phyloP scores from a whole-genome alignment of 2,888 invertebrate species.

The Drosophila cognata region DNA sequence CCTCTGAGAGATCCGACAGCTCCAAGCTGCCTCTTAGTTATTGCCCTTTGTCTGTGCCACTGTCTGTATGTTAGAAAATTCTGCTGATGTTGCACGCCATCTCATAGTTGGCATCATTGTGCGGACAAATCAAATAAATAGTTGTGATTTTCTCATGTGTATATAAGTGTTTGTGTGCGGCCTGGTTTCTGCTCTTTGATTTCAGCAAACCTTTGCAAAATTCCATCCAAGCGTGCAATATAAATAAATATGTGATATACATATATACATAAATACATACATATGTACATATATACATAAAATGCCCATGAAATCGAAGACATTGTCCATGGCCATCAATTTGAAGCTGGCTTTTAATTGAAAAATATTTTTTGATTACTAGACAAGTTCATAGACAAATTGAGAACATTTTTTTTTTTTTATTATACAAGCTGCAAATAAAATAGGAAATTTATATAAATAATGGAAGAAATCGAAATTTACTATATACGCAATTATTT shows the following conservation, averaged over 20 bases:
- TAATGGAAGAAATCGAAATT: background rate
- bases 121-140: slow-evolving; percentile 77
- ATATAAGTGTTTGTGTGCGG: slow-evolving; percentile 30
- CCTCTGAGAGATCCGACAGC: slow-evolving; percentile 19
- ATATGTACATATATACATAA: slow-evolving; percentile 22
- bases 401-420: slow-evolving; percentile 4
- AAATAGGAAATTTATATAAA: background rate
- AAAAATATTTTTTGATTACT: slow-evolving; percentile 53
- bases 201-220: slow-evolving; percentile 69
- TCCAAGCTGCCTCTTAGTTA: slow-evolving; percentile 41
- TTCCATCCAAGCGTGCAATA: slow-evolving; percentile 51
- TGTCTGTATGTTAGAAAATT: slow-evolving; percentile 53
- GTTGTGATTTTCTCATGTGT: slow-evolving; percentile 67
- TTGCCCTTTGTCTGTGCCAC: slow-evolving; percentile 54
- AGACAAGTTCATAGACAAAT: slow-evolving; percentile 6
- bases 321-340: slow-evolving; percentile 27
- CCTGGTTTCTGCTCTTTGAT: slow-evolving; percentile 57
- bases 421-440: background rate
- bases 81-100: slow-evolving; percentile 75
- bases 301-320: slow-evolving; percentile 47
- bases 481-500: background rate
- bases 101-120: slow-evolving; percentile 74
- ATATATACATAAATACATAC: slow-evolving; percentile 38
- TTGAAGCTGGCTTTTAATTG: slow-evolving; percentile 57
- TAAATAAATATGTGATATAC: slow-evolving; percentile 41